Evolutionary conservation across 2,888 invertebrate genomes (phyloP).

Genomic region (Eubasilissa splendida): DNA sequence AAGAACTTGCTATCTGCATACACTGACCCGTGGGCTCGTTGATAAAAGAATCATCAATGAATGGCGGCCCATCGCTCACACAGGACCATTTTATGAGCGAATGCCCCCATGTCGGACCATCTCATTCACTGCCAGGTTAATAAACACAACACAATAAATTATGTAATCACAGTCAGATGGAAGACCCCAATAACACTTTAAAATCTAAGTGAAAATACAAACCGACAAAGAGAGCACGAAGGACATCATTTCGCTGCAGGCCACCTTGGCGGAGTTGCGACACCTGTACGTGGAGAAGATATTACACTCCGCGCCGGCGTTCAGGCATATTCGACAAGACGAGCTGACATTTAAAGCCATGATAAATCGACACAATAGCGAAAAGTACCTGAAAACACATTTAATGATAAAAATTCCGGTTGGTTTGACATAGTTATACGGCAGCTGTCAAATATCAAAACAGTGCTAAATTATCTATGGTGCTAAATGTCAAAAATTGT

Average conservation of each 20-base stretch:
- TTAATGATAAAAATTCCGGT: too few species aligned
- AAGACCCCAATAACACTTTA: not conserved
- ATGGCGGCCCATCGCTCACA: not conserved
- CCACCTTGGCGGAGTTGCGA: not conserved
- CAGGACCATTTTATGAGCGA: not conserved
- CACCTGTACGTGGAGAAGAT: constrained; percentile 3
- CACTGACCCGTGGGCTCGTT: too few species aligned
- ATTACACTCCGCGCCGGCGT: not conserved
- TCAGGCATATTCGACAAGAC: constrained; percentile 16
- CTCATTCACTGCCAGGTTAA: not conserved
- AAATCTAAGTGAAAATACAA: not conserved
- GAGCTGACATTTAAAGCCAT: not conserved
- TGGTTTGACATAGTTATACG: too few species aligned
- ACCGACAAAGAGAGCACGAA: constrained; percentile 1
- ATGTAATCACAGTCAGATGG: not conserved
- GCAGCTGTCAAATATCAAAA: too few species aligned
- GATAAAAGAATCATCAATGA: not conserved
- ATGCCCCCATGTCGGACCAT: not conserved
- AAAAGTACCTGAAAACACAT: too few species aligned
- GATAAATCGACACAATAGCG: too few species aligned
- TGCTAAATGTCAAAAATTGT: too few species aligned
- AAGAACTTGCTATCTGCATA: too few species aligned
- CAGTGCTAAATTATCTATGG: too few species aligned
- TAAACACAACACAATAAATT: not conserved
- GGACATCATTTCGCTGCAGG: constrained; percentile 21